Evolutionary conservation across 2,888 invertebrate species (phyloP).

Genomic region (Drepanosiphum platanoidis): DNA sequence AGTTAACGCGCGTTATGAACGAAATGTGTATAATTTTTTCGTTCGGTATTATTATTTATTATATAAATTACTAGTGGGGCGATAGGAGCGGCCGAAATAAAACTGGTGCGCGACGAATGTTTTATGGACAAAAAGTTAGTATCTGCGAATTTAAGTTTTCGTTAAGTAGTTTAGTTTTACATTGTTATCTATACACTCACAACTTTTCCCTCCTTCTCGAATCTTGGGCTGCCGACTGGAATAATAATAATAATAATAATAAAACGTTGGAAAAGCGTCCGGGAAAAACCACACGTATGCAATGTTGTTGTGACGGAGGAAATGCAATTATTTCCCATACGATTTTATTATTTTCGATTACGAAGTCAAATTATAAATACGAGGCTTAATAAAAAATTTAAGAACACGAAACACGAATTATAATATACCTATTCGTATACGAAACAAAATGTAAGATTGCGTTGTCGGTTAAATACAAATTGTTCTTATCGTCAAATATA

Average conservation of each 20-base stretch:
- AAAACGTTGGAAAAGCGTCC: background rate
- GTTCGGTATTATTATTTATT: slow-evolving; percentile 51
- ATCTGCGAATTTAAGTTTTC: slow-evolving; percentile 53
- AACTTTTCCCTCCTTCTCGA: slow-evolving; percentile 11
- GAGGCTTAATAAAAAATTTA: background rate
- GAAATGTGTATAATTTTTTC: slow-evolving; percentile 42
- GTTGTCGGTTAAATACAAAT: too few relatives aligned
- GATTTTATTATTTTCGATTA: background rate
- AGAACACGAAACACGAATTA: background rate
- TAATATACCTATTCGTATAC: too few relatives aligned
- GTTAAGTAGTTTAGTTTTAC: slow-evolving; percentile 55
- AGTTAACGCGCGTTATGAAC: slow-evolving; percentile 29
- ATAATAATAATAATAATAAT: too few relatives aligned
- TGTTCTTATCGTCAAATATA: too few relatives aligned
- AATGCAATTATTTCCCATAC: slow-evolving; percentile 25
- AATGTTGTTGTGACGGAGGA: background rate
- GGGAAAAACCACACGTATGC: slow-evolving; percentile 16
- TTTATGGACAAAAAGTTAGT: slow-evolving; percentile 56
- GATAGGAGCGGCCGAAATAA: slow-evolving; percentile 39
- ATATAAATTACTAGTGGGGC: slow-evolving; percentile 45
- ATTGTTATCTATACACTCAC: slow-evolving; percentile 52
- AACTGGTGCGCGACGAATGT: slow-evolving; percentile 53
- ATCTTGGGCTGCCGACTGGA: slow-evolving; percentile 2
- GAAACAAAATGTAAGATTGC: too few relatives aligned
- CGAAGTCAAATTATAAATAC: background rate